Percentiles rank a stretch among this genome's conserved stretches.
Evolutionary conservation across 2,888 invertebrate species (phyloP).

Genomic region (Papilio demoleus): DNA sequence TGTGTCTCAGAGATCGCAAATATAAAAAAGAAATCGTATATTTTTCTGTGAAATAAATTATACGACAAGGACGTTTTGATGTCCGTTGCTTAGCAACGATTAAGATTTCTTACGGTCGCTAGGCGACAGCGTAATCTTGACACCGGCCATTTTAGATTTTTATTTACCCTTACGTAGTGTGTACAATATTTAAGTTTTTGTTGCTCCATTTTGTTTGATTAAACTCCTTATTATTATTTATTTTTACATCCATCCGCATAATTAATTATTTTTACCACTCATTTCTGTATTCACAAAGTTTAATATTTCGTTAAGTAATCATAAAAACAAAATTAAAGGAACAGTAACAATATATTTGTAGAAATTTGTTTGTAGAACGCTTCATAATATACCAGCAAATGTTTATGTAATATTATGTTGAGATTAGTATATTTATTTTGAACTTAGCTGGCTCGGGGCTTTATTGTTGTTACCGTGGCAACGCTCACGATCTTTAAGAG

Average conservation of each 20-base stretch:
- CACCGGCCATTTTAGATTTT: conserved; percentile 3
- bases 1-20: not conserved
- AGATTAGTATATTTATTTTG: conserved; percentile 9
- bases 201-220: not conserved
- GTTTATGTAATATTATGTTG: not conserved
- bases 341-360: too few species aligned
- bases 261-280: too few species aligned
- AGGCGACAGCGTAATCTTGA: not conserved
- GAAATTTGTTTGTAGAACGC: not conserved
- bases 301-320: too few species aligned
- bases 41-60: not conserved
- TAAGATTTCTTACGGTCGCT: conserved; percentile 14
- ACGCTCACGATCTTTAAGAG: not conserved
- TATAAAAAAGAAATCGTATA: conserved; percentile 1
- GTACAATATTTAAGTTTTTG: conserved; percentile 21
- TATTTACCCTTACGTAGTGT: conserved; percentile 8
- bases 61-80: not conserved
- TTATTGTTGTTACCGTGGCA: conserved; percentile 9
- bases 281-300: too few species aligned
- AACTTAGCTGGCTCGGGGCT: conserved; percentile 7
- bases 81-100: conserved; percentile 8
- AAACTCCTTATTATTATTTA: not conserved
- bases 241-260: too few species aligned
- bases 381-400: not conserved
- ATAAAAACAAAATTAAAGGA: too few species aligned